Evolutionary conservation across 2,797 vertebrate species (phyloP), one percentile per base, ranked within the genome.

Genomic region (Sebastes diaconus): DNA sequence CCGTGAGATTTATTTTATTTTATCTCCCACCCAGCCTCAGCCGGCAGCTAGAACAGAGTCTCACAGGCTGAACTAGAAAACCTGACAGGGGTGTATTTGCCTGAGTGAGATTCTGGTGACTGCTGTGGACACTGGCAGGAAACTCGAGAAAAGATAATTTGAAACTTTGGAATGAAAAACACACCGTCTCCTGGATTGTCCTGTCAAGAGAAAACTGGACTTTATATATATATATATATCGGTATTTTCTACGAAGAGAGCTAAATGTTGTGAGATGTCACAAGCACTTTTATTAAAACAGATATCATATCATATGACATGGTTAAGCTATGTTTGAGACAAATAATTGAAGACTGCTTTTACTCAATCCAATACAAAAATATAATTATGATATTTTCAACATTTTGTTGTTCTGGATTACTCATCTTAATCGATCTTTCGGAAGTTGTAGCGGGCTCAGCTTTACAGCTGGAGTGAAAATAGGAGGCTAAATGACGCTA

Each of bases 51-150:
- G 4, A 22, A 20, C 11, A 27, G 7, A 57, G n/a, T 27, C 34
- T 74, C 14, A 24, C 6, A 8, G 34, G 30, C 13, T 1, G 42
- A 59, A 57, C 59, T 50, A 16, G 10, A 59, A 59, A 61, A 50
- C 50, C 50, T 75, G 74, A 63, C 79, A 68, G n/a, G 39, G 63
- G 29, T 12, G 22, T 39, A 68, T 73, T 70, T 76, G 16, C 36
- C 11, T 10, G 46, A 34, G 72, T 72, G 2, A 82, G 42, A 60
- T 57, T 61, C 39, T 73, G 68, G 54, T 52, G 52, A 58, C n/a
- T 29, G 46, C 14, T 63, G 36, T 57, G 61, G 72, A 81, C 64
- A 22, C 42, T 32, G 61, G 25, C 32, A 59, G 58, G 64, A 83
- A 68, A 68, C 34, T 2, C 58, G 18, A 7, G 52, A 8, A 59